Percentiles rank a stretch among this genome's conserved stretches.
phyloP scores from a whole-genome alignment of 1,140 invertebrate species.

The Dendrolimus punctatus region DNA sequence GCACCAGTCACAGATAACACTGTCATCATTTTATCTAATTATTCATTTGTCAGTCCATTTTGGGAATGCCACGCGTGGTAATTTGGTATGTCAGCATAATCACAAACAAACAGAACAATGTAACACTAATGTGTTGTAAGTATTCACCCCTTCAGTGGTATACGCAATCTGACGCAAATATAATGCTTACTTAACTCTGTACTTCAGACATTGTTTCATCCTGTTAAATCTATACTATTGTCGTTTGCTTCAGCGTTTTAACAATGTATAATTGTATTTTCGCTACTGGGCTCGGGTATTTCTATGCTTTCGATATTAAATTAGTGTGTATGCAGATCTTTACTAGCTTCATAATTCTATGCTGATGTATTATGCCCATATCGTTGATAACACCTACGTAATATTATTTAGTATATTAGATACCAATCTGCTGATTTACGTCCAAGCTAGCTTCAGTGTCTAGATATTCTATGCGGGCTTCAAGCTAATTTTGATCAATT shows the following conservation, averaged over 20 bases:
- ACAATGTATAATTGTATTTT: conserved; percentile 54
- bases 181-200: conserved; percentile 55
- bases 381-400: conserved; percentile 57
- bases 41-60: conserved; percentile 50
- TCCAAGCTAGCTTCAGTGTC: conserved; percentile 67
- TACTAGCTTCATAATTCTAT: conserved; percentile 69
- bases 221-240: conserved; percentile 63
- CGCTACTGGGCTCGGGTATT: conserved; percentile 69
- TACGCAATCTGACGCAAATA: conserved; percentile 44
- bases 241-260: conserved; percentile 69
- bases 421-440: conserved; percentile 59
- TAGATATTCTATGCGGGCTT: conserved; percentile 70
- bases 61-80: conserved; percentile 35
- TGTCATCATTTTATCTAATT: conserved; percentile 26
- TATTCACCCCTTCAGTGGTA: conserved; percentile 58
- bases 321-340: conserved; percentile 68
- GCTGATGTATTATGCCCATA: conserved; percentile 64
- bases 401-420: conserved; percentile 63
- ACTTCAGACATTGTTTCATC: conserved; percentile 64
- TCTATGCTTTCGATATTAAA: conserved; percentile 71
- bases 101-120: conserved; percentile 30
- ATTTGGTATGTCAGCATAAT: conserved; percentile 36
- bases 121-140: conserved; percentile 64
- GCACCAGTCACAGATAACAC: conserved; percentile 13
- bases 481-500: conserved; percentile 44